Base-by-base conservation (phyloP, 2,797 vertebrate species). In the Leptoclinus maculatus region DNA sequence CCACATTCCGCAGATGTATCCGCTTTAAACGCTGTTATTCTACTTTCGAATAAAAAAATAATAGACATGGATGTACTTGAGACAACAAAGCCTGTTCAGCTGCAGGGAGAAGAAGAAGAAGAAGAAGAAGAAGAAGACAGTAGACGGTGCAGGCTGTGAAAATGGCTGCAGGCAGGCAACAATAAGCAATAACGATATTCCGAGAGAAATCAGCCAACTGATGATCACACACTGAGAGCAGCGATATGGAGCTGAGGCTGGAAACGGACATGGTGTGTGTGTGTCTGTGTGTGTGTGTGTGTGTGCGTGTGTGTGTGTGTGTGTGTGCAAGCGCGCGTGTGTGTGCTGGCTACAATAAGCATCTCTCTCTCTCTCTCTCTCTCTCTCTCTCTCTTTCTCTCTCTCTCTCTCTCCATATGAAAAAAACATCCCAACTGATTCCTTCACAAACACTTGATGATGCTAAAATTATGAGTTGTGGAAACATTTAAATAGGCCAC, bases 1-100 rank as follows among this genome's bases (percentile, higher is more conserved):
- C 7, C 49, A 47, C 80, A 60, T 74, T 78, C 51, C 14, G 11
- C 69, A 70, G 34, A 65, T 67, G 13, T 45, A 53, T 71, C 43
- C 29, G 12, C 54, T 74, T 67, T 45, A 38, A 65, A 36, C 10
- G 9, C 41, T 25, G 13, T 39, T 32, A 45, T 21, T 54, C 16
- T 71, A 56, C 68, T 29, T 53, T 68, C 65, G 65, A 66, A 62
- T 19, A 29, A 32, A 23, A 36, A 39, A 83, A 2, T n/a, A 54
- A 9, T 51, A 58, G 45, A 57, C 34, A 51, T 32, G 70, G 34
- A 69, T 16, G 54, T 65, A 62, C 32, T 51, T 66, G 38, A 36
- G 23, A 25, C 34, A 1, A 9, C 53, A 34, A n/a, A 69, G 32
- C 43, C 45, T 34, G 70, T 23, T 76, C 9, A 34, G 36, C 63